Conservation (phyloP, 2,888 invertebrate species). For the Mimumesa dahlbomi region DNA sequence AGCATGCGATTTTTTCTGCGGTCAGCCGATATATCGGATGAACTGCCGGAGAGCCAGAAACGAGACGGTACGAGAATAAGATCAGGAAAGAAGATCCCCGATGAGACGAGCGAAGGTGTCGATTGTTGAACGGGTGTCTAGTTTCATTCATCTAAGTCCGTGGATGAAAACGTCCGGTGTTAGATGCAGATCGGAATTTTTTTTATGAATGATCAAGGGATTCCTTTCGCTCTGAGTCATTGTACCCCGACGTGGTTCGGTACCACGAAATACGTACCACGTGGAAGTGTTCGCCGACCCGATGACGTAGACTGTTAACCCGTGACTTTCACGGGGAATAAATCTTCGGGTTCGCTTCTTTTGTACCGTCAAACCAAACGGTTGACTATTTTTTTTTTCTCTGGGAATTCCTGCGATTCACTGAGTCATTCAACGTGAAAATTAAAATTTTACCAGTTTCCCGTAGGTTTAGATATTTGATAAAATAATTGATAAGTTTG, state of each 20-base stretch:
- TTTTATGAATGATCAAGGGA: constrained; percentile 28
- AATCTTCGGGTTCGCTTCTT: constrained; percentile 22
- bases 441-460: no score
- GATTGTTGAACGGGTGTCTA: constrained; percentile 50
- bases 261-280: constrained; percentile 10
- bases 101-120: constrained; percentile 36
- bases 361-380: neutral
- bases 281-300: constrained; percentile 5
- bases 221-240: constrained; percentile 29
- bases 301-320: constrained; percentile 23
- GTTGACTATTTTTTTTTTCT: no score
- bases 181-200: constrained; percentile 10
- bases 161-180: constrained; percentile 27
- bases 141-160: constrained; percentile 49
- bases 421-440: no score
- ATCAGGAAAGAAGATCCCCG: constrained; percentile 48
- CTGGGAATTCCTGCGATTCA: no score
- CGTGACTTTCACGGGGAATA: constrained; percentile 35
- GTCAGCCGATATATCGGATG: constrained; percentile 55
- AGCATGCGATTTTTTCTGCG: constrained; percentile 48
- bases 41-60: constrained; percentile 36
- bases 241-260: constrained; percentile 1
- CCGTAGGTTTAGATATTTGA: no score
- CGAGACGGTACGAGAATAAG: constrained; percentile 35
- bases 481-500: no score